Conservation (phyloP, 2,888 invertebrate genomes). For the Calephelis perditalis region DNA sequence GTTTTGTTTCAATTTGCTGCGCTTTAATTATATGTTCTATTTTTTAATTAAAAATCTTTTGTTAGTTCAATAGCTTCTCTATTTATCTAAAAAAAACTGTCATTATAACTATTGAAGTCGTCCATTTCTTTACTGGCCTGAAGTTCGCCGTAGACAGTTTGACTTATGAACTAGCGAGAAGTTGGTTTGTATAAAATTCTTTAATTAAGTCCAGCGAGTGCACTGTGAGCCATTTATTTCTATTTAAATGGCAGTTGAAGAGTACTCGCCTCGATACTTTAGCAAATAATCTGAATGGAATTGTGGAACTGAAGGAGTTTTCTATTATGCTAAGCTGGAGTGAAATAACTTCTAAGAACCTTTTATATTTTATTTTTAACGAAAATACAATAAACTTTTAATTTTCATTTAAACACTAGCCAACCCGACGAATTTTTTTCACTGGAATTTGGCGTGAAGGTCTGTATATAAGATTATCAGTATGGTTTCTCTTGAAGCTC, state of each 20-base stretch:
- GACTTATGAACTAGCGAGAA: conserved; percentile 4
- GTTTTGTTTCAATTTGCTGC: too few species aligned
- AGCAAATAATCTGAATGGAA: conserved; percentile 6
- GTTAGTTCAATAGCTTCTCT: too few species aligned
- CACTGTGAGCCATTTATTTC: conserved; percentile 6
- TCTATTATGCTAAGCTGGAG: neutral
- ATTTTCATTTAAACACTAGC: neutral
- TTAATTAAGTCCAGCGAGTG: conserved; percentile 6
- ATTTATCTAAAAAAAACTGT: too few species aligned
- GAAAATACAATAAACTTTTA: neutral
- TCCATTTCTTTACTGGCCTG: too few species aligned
- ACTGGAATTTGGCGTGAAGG: too few species aligned
- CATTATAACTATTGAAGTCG: too few species aligned
- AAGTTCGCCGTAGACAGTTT: neutral
- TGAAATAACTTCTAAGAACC: neutral
- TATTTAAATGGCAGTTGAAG: conserved; percentile 7
- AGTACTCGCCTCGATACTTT: conserved; percentile 9
- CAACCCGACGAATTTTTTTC: too few species aligned
- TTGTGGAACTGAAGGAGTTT: conserved; percentile 5
- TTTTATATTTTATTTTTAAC: neutral
- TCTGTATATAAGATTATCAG: too few species aligned
- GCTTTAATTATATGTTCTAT: too few species aligned
- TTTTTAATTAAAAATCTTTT: too few species aligned
- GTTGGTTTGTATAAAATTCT: conserved; percentile 11
- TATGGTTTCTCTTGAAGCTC: too few species aligned